phyloP scores from a whole-genome alignment of 1,140 invertebrate genomes.

The Cepaea nemoralis region DNA sequence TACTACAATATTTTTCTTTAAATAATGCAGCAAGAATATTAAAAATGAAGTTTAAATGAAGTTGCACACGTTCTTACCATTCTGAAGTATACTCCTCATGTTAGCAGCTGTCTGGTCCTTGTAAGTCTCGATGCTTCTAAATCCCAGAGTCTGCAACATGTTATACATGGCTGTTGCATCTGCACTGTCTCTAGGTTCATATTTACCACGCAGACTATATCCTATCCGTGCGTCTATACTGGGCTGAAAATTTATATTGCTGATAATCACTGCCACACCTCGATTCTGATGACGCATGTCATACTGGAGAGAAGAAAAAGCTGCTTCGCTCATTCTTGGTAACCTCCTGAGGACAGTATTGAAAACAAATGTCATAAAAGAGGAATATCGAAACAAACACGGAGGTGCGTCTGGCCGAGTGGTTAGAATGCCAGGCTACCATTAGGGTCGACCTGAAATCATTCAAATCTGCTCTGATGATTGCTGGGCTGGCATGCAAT shows the following conservation, averaged over 20 bases:
- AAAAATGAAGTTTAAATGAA: too few relatives aligned
- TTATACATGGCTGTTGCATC: conserved; percentile 72
- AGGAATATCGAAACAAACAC: too few relatives aligned
- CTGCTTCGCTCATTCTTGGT: neutral
- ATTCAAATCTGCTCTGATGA: too few relatives aligned
- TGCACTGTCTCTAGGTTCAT: conserved; percentile 82
- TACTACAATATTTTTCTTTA: too few relatives aligned
- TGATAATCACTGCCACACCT: conserved; percentile 89
- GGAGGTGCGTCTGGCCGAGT: too few relatives aligned
- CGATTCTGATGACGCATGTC: conserved; percentile 88
- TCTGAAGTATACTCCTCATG: conserved; percentile 69
- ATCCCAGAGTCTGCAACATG: conserved; percentile 79
- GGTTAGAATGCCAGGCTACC: too few relatives aligned
- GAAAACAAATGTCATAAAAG: too few relatives aligned
- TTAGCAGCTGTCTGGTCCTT: conserved; percentile 78
- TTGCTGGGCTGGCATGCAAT: too few relatives aligned
- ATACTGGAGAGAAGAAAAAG: conserved; percentile 73
- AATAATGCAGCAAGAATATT: too few relatives aligned
- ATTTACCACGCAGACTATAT: too few relatives aligned
- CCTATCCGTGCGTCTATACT: conserved; percentile 76
- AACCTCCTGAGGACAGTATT: neutral
- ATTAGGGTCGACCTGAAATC: too few relatives aligned
- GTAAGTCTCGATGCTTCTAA: conserved; percentile 77
- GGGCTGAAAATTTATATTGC: conserved; percentile 80
- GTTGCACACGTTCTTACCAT: conserved; percentile 47